A percentile compares a stretch with the other conserved stretches of the same genome.
Conservation (phyloP, 2,888 invertebrate genomes). For the Bellardia bayeri region DNA sequence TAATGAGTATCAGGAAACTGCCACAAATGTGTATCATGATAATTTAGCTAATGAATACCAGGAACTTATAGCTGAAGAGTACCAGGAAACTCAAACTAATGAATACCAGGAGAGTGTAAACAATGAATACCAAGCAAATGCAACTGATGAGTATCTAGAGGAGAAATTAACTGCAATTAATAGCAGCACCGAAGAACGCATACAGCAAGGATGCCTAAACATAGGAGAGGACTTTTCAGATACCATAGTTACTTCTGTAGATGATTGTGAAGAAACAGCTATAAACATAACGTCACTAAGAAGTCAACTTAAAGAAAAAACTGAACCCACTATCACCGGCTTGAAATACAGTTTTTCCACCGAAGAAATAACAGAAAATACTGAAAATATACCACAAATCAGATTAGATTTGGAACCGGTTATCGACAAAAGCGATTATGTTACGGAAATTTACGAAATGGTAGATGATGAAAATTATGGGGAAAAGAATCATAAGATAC, state of each 20-base stretch:
- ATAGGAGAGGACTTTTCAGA: neutral
- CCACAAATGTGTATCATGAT: too few relatives aligned
- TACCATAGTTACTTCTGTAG: neutral
- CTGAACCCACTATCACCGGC: neutral
- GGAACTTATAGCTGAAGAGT: neutral
- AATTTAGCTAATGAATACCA: neutral
- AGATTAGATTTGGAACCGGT: neutral
- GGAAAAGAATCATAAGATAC: slow-evolving; percentile 3
- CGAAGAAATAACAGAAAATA: neutral
- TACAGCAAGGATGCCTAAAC: neutral
- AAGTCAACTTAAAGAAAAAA: neutral
- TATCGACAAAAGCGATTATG: slow-evolving; percentile 61
- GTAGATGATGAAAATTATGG: slow-evolving; percentile 47
- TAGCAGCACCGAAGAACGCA: neutral
- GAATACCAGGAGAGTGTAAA: neutral
- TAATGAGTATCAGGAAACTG: neutral
- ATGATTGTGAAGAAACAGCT: neutral
- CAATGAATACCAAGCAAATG: neutral
- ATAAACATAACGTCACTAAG: neutral
- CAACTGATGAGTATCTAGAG: neutral
- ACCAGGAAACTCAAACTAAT: neutral
- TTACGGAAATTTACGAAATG: slow-evolving; percentile 67
- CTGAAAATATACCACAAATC: slow-evolving; percentile 6
- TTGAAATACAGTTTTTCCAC: neutral
- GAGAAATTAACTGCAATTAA: neutral